A percentile compares a stretch with the other conserved stretches of the same genome.
These are phyloP conservation scores for Coendou prehensilis DNA, from an alignment of 2,797 vertebrate genomes.

Conservation along the genomic window DNA sequence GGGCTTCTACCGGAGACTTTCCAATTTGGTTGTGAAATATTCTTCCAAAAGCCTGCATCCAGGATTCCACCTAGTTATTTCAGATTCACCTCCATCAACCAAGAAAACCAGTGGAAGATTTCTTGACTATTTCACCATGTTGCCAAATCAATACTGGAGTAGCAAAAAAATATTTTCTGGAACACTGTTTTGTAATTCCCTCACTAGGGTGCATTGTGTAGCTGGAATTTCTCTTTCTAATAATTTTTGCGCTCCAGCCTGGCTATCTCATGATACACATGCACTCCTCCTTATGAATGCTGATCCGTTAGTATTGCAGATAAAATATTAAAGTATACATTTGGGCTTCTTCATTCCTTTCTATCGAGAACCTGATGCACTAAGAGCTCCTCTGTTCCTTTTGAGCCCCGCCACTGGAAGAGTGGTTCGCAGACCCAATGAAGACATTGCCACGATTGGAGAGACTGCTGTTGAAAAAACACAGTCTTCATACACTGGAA, in stretches of 20 bases:
- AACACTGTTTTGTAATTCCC: constrained; percentile 93
- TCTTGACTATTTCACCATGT: constrained; percentile 92
- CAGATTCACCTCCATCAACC: constrained; percentile 89
- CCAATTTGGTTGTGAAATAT: constrained; percentile 85
- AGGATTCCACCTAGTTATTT: constrained; percentile 85
- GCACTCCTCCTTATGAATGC: constrained; percentile 85
- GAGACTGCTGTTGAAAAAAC: constrained; percentile 66
- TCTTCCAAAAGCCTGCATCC: constrained; percentile 86
- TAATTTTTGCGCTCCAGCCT: constrained; percentile 85
- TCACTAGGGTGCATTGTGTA: constrained; percentile 89
- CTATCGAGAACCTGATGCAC: constrained; percentile 84
- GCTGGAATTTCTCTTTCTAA: constrained; percentile 90
- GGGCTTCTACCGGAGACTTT: constrained; percentile 88
- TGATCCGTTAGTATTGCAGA: constrained; percentile 81
- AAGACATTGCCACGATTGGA: constrained; percentile 71
- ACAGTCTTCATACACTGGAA: constrained; percentile 72
- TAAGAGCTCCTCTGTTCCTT: constrained; percentile 82
- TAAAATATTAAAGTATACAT: constrained; percentile 74
- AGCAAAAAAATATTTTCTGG: constrained; percentile 93
- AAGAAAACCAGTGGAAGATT: constrained; percentile 88
- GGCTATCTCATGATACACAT: constrained; percentile 86
- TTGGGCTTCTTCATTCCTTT: constrained; percentile 83
- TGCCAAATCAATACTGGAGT: constrained; percentile 92
- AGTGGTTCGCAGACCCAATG: constrained; percentile 62
- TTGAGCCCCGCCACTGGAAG: constrained; percentile 77